Evolutionary conservation across 2,797 vertebrate genomes (phyloP).

Genomic region (Xiphorhynchus erythropygius): DNA sequence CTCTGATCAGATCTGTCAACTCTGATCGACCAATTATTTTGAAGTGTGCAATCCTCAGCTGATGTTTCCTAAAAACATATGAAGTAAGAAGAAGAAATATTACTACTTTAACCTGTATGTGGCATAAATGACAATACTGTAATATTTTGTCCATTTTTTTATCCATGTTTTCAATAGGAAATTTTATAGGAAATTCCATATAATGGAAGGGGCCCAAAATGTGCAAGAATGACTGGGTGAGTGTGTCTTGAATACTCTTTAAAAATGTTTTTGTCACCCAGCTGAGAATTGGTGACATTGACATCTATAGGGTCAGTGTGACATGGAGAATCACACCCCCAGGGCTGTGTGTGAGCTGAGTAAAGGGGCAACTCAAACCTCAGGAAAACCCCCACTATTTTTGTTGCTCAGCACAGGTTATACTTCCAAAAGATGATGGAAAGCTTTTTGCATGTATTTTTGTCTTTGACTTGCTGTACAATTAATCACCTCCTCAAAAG

Average conservation of each 20-base stretch:
- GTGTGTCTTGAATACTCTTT: not conserved
- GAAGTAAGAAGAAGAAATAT: not conserved
- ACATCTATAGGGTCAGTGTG: accelerated
- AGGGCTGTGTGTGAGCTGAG: accelerated
- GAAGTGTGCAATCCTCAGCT: not conserved
- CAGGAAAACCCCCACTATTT: not conserved
- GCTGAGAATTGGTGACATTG: not conserved
- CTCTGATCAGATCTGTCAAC: not conserved
- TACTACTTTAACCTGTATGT: not conserved
- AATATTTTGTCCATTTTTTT: not conserved
- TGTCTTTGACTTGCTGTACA: not conserved
- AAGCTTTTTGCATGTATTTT: not conserved
- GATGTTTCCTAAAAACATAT: not conserved
- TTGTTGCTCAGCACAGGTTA: not conserved
- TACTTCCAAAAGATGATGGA: not conserved
- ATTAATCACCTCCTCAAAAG: not conserved
- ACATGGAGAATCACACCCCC: not conserved
- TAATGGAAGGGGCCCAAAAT: not conserved
- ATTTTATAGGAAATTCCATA: not conserved
- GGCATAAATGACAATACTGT: not conserved
- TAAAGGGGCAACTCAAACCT: not conserved
- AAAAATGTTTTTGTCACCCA: accelerated
- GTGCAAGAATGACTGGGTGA: not conserved
- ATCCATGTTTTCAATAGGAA: not conserved
- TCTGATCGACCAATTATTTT: not conserved